Percentiles rank a stretch among this genome's conserved stretches.
These are phyloP conservation scores for Chloropsis hardwickii DNA, from an alignment of 2,113 vertebrate species.

Conservation along the genomic window DNA sequence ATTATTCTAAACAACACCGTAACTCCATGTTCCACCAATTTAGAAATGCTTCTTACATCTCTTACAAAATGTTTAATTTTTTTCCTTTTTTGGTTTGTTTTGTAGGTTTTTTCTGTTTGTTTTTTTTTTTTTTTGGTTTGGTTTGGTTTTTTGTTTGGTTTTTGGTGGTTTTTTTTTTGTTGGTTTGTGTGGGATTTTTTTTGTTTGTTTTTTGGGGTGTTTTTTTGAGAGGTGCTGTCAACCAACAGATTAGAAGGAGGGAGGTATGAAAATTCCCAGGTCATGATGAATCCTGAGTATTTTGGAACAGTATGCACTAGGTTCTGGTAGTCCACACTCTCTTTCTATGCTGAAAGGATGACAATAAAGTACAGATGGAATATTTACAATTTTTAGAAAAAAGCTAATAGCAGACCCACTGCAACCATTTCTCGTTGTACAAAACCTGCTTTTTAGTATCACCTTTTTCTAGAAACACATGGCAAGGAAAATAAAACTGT, in stretches of 20 bases:
- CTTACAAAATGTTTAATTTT: not conserved
- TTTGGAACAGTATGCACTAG: not conserved
- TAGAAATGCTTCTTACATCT: not conserved
- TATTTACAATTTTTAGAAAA: conserved; percentile 36
- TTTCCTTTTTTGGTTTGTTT: too few relatives aligned
- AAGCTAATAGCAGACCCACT: conserved; percentile 29
- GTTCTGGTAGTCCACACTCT: not conserved
- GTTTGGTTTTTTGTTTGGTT: not conserved
- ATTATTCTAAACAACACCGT: conserved; percentile 4
- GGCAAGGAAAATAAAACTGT: conserved; percentile 39
- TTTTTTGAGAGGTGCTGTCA: not conserved
- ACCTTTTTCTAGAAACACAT: conserved; percentile 27
- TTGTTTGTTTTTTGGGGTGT: not conserved
- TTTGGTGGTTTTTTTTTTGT: too few relatives aligned
- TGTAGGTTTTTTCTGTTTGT: rapidly evolving
- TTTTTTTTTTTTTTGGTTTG: too few relatives aligned
- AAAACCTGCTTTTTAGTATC: conserved; percentile 42
- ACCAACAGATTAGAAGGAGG: not conserved
- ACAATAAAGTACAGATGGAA: not conserved
- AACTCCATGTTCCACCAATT: not conserved
- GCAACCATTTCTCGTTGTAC: conserved; percentile 5
- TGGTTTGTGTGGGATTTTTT: not conserved
- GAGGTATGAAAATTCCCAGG: conserved; percentile 15
- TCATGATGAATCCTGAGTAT: not conserved
- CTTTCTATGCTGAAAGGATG: conserved; percentile 8